Percentiles rank a stretch among this genome's conserved stretches.
These are phyloP conservation scores for Drosophila macrothrix DNA, from an alignment of 2,888 invertebrate genomes.

Conservation along the genomic window DNA sequence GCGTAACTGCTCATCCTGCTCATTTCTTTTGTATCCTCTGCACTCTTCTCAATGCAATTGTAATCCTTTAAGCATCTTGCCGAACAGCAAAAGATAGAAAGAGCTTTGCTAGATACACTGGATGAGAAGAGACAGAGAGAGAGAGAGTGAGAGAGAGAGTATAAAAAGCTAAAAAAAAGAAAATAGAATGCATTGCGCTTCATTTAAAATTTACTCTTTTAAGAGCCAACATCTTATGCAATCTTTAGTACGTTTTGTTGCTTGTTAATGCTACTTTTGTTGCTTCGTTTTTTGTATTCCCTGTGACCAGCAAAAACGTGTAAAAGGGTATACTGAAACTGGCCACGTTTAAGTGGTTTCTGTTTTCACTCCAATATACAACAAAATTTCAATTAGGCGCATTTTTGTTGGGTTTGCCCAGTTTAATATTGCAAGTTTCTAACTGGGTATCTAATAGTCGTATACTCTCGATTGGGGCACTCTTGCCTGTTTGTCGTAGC, in stretches of 20 bases:
- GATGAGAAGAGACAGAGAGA: not conserved
- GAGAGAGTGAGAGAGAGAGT: too few relatives aligned
- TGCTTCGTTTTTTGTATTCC: slow-evolving; percentile 11
- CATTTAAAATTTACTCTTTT: slow-evolving; percentile 68
- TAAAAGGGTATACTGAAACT: not conserved
- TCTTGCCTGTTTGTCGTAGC: slow-evolving; percentile 6
- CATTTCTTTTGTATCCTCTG: slow-evolving; percentile 30
- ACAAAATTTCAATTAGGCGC: too few relatives aligned
- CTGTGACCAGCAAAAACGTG: not conserved
- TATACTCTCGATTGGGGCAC: not conserved
- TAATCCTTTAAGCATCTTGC: slow-evolving; percentile 73
- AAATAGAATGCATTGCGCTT: slow-evolving; percentile 63
- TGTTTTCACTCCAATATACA: not conserved
- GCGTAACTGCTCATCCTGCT: slow-evolving; percentile 36
- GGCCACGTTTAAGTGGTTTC: not conserved
- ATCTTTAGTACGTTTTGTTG: slow-evolving; percentile 47
- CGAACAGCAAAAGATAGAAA: slow-evolving; percentile 30
- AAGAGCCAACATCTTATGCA: slow-evolving; percentile 56
- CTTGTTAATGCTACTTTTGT: slow-evolving; percentile 41
- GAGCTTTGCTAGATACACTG: not conserved
- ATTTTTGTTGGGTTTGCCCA: too few relatives aligned
- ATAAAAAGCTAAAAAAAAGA: not conserved
- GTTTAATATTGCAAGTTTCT: not conserved
- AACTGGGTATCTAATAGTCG: not conserved
- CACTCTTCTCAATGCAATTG: slow-evolving; percentile 59